Evolutionary conservation across 2,888 invertebrate genomes (phyloP), one percentile per base, ranked within the genome.

Genomic region (Hypselothyrea guttata): DNA sequence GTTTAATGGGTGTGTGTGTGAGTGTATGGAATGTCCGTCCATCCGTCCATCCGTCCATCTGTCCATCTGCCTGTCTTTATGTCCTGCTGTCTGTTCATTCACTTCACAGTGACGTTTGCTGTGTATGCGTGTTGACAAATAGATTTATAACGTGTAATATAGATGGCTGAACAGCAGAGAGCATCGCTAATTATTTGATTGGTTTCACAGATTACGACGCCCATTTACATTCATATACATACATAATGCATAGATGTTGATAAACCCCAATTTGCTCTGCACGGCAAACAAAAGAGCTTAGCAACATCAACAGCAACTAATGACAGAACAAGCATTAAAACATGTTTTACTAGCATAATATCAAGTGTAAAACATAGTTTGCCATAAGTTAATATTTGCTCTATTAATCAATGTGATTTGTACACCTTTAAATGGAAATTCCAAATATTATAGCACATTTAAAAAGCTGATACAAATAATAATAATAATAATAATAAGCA

Each of bases 171-270:
- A 35, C 35, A 9, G 8, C 46, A 38, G 46, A 31, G 34, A 35
- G 41, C 45, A 13, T 12, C 42, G 16, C 57, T 67, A 64, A 67
- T 64, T 64, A 49, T 60, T 55, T 48, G 67, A 65, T 67, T 60
- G 37, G 16, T 30, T 40, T 27, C 18, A 41, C 47, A 51, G 64
- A 66, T 66, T 64, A 59, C 22, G 42, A 37, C 15, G 34, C 15
- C 18, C 47, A 61, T 47, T 51, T 35, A 42, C 47, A 51, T 15
- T 16, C 22, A 42, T 51, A 18, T 22, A 4, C 22, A 22, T 30
- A 37, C 22, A 22, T 30, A 37, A 42, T 30, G 42, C 22, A 31
- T 34, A 4, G 34, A 41, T 48, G 41, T 13, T 9, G 30, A 30
- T 37, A 30, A 35, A 40, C 2, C 9, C 9, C 34, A 46, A 38